These are phyloP conservation scores for Tangara arthus DNA, from an alignment of 2,797 vertebrate genomes.

Conservation along the genomic window DNA sequence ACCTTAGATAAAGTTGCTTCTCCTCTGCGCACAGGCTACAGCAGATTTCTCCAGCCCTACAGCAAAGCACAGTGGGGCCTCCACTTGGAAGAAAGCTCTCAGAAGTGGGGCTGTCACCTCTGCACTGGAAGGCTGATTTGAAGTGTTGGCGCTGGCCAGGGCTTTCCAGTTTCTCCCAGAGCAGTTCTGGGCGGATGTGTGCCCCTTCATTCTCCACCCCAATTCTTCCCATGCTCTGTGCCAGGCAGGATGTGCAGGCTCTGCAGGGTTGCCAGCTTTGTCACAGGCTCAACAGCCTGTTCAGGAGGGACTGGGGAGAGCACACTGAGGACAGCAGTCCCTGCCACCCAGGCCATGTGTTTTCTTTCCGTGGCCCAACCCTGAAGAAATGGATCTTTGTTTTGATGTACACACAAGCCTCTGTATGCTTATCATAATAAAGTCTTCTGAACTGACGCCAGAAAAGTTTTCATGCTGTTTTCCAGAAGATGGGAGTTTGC, in stretches of 20 bases:
- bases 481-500: background rate
- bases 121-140: background rate
- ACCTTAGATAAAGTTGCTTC: background rate
- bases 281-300: background rate
- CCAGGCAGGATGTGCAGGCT: background rate
- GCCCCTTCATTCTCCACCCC: background rate
- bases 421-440: constrained; percentile 54
- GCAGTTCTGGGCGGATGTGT: background rate
- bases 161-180: background rate
- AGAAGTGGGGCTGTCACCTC: background rate
- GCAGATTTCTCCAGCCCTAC: background rate
- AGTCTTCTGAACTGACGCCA: constrained; percentile 3
- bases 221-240: background rate
- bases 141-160: background rate
- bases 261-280: background rate
- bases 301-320: background rate
- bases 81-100: background rate
- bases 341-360: background rate
- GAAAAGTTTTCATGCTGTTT: background rate
- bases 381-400: background rate
- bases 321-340: background rate
- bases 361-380: background rate
- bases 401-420: background rate
- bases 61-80: background rate
- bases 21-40: background rate